phyloP scores from a whole-genome alignment of 2,113 vertebrate genomes.

The Hylia prasina region DNA sequence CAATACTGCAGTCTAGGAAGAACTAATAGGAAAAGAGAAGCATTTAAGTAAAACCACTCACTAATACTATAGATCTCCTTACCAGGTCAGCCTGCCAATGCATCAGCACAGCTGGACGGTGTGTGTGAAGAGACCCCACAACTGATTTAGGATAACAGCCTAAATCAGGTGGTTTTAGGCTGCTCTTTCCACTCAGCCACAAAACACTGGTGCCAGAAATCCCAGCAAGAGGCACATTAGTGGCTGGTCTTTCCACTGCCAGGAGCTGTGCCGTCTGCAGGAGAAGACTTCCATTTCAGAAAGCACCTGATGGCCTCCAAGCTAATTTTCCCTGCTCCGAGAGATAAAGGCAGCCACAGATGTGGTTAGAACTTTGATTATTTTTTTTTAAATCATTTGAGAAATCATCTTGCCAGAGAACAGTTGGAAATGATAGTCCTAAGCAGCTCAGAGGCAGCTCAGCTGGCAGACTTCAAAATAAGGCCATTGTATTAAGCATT shows the following conservation, averaged over 20 bases:
- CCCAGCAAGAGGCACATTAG: slow-evolving; percentile 17
- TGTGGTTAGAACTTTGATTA: slow-evolving; percentile 20
- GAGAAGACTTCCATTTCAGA: slow-evolving; percentile 28
- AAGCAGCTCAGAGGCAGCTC: background rate
- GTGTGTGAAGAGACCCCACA: slow-evolving; percentile 26
- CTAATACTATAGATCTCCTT: slow-evolving; percentile 39
- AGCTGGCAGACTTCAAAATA: slow-evolving; percentile 22
- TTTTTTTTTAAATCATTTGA: slow-evolving; percentile 2
- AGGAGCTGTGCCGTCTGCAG: background rate
- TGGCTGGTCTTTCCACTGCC: background rate
- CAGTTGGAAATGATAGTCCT: slow-evolving; percentile 21
- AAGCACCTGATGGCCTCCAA: background rate
- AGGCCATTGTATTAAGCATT: background rate
- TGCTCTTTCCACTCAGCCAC: background rate
- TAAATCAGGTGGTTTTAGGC: background rate
- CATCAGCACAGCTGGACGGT: slow-evolving; percentile 35
- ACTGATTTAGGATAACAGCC: background rate
- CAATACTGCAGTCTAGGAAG: background rate
- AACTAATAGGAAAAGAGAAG: slow-evolving; percentile 9
- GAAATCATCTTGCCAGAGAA: slow-evolving; percentile 10
- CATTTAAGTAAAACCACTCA: slow-evolving; percentile 43
- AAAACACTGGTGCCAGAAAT: background rate
- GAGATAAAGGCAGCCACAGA: slow-evolving; percentile 4
- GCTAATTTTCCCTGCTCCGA: slow-evolving; percentile 16
- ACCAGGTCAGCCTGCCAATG: slow-evolving; percentile 7